These are phyloP conservation scores for Alcis repandata DNA, from an alignment of 2,888 invertebrate species.

Conservation along the genomic window DNA sequence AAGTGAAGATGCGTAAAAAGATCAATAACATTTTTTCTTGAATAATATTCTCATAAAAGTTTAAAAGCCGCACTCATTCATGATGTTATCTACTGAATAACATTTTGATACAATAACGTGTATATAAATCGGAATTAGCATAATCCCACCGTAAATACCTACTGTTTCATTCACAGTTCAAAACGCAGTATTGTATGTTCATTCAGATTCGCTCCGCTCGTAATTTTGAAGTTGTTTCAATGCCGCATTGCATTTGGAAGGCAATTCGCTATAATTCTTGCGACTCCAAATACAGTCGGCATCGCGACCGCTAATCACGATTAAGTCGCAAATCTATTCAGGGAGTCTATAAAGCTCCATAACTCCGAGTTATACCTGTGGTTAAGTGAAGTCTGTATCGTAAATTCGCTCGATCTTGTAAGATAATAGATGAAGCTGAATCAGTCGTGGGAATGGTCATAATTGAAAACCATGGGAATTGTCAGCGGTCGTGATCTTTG, in stretches of 20 bases:
- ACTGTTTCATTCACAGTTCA: slow-evolving; percentile 35
- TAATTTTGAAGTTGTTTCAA: slow-evolving; percentile 35
- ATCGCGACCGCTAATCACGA: slow-evolving; percentile 48
- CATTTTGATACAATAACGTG: slow-evolving; percentile 19
- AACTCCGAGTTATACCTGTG: slow-evolving; percentile 41
- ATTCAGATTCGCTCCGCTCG: slow-evolving; percentile 28
- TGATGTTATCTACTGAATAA: slow-evolving; percentile 16
- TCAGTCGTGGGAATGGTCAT: slow-evolving; percentile 71
- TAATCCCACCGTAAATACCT: slow-evolving; percentile 35
- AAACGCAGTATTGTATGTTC: slow-evolving; percentile 28
- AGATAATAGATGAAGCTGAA: slow-evolving; percentile 55
- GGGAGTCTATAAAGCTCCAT: slow-evolving; percentile 40
- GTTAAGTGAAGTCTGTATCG: slow-evolving; percentile 35
- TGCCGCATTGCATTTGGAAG: slow-evolving; percentile 34
- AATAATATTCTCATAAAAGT: slow-evolving; percentile 21
- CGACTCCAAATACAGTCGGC: slow-evolving; percentile 44
- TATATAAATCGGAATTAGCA: slow-evolving; percentile 27
- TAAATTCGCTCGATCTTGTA: slow-evolving; percentile 34
- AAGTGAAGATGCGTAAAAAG: slow-evolving; percentile 21
- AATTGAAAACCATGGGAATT: slow-evolving; percentile 70
- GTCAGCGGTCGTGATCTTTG: slow-evolving; percentile 64
- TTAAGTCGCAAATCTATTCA: slow-evolving; percentile 47
- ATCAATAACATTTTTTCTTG: slow-evolving; percentile 13
- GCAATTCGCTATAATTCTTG: slow-evolving; percentile 42
- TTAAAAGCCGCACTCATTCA: slow-evolving; percentile 13